Base-by-base conservation (phyloP, 2,113 vertebrate genomes). In the Sinosuthora webbiana region DNA sequence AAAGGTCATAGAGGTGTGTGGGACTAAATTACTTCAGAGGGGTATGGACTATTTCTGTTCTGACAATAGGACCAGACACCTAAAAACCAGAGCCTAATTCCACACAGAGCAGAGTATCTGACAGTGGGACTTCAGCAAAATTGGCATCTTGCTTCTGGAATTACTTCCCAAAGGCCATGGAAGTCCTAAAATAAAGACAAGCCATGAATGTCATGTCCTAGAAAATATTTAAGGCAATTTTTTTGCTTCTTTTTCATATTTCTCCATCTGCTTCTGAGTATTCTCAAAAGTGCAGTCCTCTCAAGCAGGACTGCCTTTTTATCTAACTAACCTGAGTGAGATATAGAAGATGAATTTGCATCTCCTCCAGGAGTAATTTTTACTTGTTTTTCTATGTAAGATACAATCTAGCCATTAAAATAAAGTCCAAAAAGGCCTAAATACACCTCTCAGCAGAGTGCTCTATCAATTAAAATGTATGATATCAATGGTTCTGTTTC, bases 1-100 rank as follows among this genome's bases (percentile, higher is more conserved):
- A 96, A 90, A 93, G 86, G 68, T 90, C 83, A 92, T 50, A 92
- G 39, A 92, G 74, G 63, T 93, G 75, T 85, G 28, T 6, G 80
- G 67, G 59, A 83, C 50, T 92, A 93, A 97, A 94, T 92, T 85
- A 88, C 71, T 94, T 83, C 33, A 70, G 82, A 1, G 6, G 12
- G 33, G 59, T 65, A 84, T 35, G 28, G 62, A 47, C 49, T 68
- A 56, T n/a, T 56, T 70, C 59, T 65, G 7, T 17, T 80, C 59
- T 59, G 55, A 80, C 57, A 90, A 53, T 6, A 79, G 39, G 49
- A 92, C 69, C 11, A 62, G 59, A 53, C 33, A 94, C 68, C 31
- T 35, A 35, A 83, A 95, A 93, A 79, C 1, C 19, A 79, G 45
- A 78, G 22, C 49, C 62, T 50, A 85, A 80, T 49, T 83, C 71